These are phyloP conservation scores for Setophaga petechia DNA, from an alignment of 2,113 vertebrate species.

Conservation along the genomic window DNA sequence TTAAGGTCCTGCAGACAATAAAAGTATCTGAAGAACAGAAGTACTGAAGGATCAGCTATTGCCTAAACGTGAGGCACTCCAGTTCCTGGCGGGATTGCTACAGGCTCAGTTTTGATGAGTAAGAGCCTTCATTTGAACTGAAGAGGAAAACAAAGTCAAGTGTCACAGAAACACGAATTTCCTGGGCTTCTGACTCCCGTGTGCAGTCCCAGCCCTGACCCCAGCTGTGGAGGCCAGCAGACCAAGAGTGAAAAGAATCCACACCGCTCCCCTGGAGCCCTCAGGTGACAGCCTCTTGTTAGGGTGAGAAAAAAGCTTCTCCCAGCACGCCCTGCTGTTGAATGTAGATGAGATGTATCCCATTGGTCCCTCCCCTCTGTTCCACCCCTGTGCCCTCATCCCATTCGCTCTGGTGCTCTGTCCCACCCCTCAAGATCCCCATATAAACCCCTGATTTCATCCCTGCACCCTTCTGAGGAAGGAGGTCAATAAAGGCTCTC, in stretches of 20 bases:
- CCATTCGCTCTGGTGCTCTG: no score
- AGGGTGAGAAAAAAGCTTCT: background rate
- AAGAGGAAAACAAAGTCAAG: background rate
- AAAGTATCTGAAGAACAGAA: background rate
- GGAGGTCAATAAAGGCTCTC: no score
- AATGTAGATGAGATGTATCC: no score
- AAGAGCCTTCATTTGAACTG: background rate
- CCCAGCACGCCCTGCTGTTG: no score
- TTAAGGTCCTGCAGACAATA: background rate
- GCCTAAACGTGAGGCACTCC: background rate
- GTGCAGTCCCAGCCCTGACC: background rate
- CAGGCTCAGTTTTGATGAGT: background rate
- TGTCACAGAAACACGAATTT: background rate
- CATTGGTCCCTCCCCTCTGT: no score
- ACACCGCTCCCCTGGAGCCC: no score
- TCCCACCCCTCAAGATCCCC: no score
- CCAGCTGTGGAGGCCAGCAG: background rate
- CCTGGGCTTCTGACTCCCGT: background rate
- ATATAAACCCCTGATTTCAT: no score
- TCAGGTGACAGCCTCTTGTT: background rate
- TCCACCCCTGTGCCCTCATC: no score
- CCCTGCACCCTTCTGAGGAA: no score
- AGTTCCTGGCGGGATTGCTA: background rate
- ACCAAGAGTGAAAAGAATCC: background rate
- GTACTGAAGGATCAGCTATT: background rate